phyloP scores from a whole-genome alignment of 2,797 vertebrate species.

The Discoglossus pictus region DNA sequence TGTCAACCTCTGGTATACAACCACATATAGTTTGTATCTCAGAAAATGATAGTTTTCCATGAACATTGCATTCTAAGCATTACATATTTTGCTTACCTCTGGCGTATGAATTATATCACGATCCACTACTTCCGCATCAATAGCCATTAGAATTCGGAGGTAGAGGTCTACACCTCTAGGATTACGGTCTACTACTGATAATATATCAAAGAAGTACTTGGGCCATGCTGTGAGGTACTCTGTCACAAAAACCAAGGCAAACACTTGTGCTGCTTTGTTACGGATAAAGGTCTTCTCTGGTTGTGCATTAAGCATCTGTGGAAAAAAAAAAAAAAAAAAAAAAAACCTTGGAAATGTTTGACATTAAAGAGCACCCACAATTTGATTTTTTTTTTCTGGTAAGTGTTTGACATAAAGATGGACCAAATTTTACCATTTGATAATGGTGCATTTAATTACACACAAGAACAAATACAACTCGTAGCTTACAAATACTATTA shows the following conservation, averaged over 20 bases:
- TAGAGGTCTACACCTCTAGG: conserved; percentile 92
- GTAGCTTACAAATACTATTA: too few relatives aligned
- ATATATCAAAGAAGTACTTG: conserved; percentile 96
- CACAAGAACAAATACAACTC: too few relatives aligned
- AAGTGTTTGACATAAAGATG: too few relatives aligned
- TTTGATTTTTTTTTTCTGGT: too few relatives aligned
- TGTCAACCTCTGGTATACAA: too few relatives aligned
- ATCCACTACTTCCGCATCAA: conserved; percentile 94
- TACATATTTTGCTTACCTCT: conserved; percentile 76
- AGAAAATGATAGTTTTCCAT: too few relatives aligned
- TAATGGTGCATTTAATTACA: too few relatives aligned
- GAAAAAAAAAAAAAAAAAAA: conserved; percentile 51
- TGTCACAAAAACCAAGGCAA: conserved; percentile 90
- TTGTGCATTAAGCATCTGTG: conserved; percentile 84
- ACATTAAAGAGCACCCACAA: too few relatives aligned
- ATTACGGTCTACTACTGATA: conserved; percentile 90
- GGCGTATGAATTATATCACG: conserved; percentile 88
- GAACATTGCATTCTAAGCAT: too few relatives aligned
- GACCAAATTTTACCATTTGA: too few relatives aligned
- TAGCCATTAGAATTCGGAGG: conserved; percentile 93
- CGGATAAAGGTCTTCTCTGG: conserved; percentile 95
- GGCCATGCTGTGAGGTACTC: conserved; percentile 96
- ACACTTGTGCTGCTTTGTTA: conserved; percentile 97
- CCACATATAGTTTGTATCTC: too few relatives aligned
- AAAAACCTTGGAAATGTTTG: conserved; percentile 18